Percentiles rank a stretch among this genome's conserved stretches.
Conservation (phyloP, 2,113 vertebrate genomes). For the Mesembrinibis cayennensis region DNA sequence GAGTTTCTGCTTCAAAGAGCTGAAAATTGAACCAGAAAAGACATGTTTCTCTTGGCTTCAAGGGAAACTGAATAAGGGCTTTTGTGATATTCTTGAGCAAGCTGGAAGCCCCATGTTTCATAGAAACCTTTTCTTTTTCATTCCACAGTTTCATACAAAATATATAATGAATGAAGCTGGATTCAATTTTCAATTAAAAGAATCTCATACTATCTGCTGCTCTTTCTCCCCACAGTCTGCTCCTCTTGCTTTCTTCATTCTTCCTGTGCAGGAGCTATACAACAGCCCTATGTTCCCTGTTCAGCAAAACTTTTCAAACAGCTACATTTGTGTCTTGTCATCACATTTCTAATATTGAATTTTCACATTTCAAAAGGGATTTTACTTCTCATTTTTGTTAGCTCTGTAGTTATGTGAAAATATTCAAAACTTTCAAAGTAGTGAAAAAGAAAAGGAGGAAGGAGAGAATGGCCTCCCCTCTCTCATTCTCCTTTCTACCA, state of each 20-base stretch:
- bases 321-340: slow-evolving; percentile 17
- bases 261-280: neutral
- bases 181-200: slow-evolving; percentile 51
- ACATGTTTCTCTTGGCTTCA: slow-evolving; percentile 45
- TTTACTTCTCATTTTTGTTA: neutral
- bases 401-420: neutral
- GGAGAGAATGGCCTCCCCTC: neutral
- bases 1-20: slow-evolving; percentile 57
- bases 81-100: slow-evolving; percentile 36
- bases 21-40: slow-evolving; percentile 48
- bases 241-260: slow-evolving; percentile 23
- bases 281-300: neutral
- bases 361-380: neutral
- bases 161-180: slow-evolving; percentile 17
- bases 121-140: slow-evolving; percentile 24
- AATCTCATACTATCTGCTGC: neutral
- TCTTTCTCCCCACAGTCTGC: neutral
- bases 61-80: slow-evolving; percentile 38
- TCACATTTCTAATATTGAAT: slow-evolving; percentile 23
- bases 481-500: neutral
- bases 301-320: slow-evolving; percentile 34
- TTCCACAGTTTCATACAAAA: slow-evolving; percentile 21
- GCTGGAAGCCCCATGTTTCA: slow-evolving; percentile 8
- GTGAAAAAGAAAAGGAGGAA: neutral
- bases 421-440: slow-evolving; percentile 3